Conservation (phyloP, 2,888 invertebrate genomes). For the Brachyopa scutellaris region DNA sequence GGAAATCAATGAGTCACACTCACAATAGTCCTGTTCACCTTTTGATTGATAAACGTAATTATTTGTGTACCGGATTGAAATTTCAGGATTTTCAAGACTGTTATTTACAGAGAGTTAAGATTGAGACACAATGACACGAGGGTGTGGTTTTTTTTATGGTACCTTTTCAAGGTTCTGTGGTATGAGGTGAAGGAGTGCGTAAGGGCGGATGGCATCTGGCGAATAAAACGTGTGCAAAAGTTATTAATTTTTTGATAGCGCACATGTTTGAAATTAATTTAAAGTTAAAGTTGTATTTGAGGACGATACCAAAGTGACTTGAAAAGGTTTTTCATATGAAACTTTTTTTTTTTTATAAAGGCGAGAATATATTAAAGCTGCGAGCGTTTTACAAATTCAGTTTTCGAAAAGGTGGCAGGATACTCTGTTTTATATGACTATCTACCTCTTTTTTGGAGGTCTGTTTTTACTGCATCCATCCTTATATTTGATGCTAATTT, state of each 20-base stretch:
- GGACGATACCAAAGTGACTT: neutral
- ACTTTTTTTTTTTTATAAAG: too few relatives aligned
- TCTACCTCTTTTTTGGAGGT: too few relatives aligned
- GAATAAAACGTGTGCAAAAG: neutral
- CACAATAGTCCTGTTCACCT: slow-evolving; percentile 16
- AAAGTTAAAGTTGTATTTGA: neutral
- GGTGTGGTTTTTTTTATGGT: neutral
- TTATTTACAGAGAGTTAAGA: neutral
- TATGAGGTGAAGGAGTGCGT: neutral
- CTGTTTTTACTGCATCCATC: too few relatives aligned
- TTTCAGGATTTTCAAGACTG: neutral
- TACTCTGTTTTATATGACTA: too few relatives aligned
- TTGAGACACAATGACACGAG: neutral
- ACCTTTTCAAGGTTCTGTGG: neutral
- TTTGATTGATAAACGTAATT: slow-evolving; percentile 45
- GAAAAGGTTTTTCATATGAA: too few relatives aligned
- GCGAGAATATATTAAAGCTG: too few relatives aligned
- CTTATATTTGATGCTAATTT: too few relatives aligned
- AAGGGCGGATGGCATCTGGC: neutral
- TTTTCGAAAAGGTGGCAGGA: too few relatives aligned
- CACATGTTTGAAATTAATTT: slow-evolving; percentile 18
- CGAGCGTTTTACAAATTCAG: too few relatives aligned
- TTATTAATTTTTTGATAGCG: slow-evolving; percentile 16
- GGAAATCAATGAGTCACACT: neutral
- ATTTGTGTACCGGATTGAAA: slow-evolving; percentile 27